Percentiles rank a stretch among this genome's conserved stretches.
Evolutionary conservation across 1,140 invertebrate species (phyloP).

Genomic region (Drosophila nebulosa): DNA sequence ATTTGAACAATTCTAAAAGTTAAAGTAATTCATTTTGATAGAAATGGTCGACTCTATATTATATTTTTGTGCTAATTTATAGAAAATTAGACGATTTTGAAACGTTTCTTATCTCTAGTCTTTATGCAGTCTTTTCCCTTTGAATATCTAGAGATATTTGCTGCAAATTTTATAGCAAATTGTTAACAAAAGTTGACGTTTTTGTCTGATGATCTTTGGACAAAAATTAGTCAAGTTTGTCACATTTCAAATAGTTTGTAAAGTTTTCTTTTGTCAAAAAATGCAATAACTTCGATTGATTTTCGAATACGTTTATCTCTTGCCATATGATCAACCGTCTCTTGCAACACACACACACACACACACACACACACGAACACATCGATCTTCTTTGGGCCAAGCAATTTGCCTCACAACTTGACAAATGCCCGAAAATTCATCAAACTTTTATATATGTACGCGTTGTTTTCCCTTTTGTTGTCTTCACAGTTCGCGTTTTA

Average conservation of each 20-base stretch:
- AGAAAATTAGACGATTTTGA: no score
- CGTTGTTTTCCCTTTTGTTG: conserved; percentile 49
- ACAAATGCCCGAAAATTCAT: conserved; percentile 65
- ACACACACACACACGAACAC: no score
- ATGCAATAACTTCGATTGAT: not conserved
- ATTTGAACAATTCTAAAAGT: no score
- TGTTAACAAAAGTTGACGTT: no score
- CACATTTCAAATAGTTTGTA: not conserved
- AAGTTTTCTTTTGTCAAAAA: not conserved
- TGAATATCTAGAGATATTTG: no score
- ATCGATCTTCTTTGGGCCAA: conserved; percentile 19
- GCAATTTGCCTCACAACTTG: conserved; percentile 52
- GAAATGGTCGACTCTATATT: no score
- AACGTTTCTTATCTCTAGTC: no score
- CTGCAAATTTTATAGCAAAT: no score
- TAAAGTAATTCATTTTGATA: no score
- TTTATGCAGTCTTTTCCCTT: no score
- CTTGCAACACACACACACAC: conserved; percentile 27
- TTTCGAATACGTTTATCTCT: not conserved
- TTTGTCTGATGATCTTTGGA: not conserved
- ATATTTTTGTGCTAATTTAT: no score
- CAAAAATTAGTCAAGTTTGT: not conserved
- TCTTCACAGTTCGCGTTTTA: not conserved
- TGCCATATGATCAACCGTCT: not conserved
- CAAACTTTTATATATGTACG: conserved; percentile 36